Percentiles rank a stretch among this genome's conserved stretches.
These are phyloP conservation scores for Galleria mellonella DNA, from an alignment of 1,140 invertebrate genomes.

Conservation along the genomic window DNA sequence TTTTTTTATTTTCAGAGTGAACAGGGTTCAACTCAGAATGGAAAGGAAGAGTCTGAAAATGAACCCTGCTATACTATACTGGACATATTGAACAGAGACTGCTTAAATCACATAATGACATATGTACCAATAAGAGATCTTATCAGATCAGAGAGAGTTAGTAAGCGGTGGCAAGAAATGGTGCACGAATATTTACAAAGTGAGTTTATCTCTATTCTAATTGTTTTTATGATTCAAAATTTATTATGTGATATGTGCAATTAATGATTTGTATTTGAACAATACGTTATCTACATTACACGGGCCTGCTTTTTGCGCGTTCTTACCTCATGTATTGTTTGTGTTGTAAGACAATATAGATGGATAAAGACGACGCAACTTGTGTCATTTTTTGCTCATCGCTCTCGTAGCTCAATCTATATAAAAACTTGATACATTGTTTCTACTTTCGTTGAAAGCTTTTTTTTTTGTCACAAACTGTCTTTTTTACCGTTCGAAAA, in stretches of 20 bases:
- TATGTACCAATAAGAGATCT: conserved; percentile 53
- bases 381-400: no score
- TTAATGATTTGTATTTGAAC: not conserved
- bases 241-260: not conserved
- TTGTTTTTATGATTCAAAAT: no score
- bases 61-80: conserved; percentile 34
- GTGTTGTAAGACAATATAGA: no score
- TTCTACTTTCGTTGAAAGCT: no score
- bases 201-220: conserved; percentile 14
- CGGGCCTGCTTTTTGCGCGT: no score
- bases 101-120: conserved; percentile 41
- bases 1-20: conserved; percentile 1
- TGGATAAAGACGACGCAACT: no score
- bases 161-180: conserved; percentile 53
- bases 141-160: conserved; percentile 54
- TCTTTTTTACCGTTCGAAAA: no score
- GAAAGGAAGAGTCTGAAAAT: conserved; percentile 15
- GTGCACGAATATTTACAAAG: conserved; percentile 48
- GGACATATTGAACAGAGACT: conserved; percentile 59
- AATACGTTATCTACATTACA: no score
- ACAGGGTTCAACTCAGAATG: conserved; percentile 5
- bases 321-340: no score
- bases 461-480: no score
- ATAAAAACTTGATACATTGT: no score
- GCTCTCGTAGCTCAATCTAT: no score